These are phyloP conservation scores for Chesias legatella DNA, from an alignment of 2,888 invertebrate genomes.

Conservation along the genomic window DNA sequence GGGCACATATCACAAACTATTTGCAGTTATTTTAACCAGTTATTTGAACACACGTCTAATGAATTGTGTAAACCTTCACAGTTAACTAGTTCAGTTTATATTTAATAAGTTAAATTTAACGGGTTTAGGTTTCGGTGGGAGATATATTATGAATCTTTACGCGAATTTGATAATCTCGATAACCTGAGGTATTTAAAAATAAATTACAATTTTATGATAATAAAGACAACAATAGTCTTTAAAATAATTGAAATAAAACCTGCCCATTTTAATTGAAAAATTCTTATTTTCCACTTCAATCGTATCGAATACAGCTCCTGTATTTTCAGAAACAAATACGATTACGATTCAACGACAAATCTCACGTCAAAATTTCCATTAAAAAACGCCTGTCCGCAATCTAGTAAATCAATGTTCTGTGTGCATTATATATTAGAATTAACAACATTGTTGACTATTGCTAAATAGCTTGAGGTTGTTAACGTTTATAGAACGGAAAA, in stretches of 20 bases:
- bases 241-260: too few relatives aligned
- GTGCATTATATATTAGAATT: conserved; percentile 75
- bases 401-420: conserved; percentile 67
- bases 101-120: conserved; percentile 1
- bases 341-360: conserved; percentile 33
- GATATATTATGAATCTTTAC: too few relatives aligned
- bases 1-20: conserved; percentile 4
- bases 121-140: conserved; percentile 20
- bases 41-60: conserved; percentile 3
- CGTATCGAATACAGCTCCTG: conserved; percentile 15
- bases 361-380: conserved; percentile 33
- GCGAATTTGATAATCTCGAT: too few relatives aligned
- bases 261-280: too few relatives aligned
- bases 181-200: too few relatives aligned
- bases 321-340: conserved; percentile 14
- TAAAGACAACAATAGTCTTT: too few relatives aligned
- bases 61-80: conserved; percentile 13
- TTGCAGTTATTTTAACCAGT: conserved; percentile 6
- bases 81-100: conserved; percentile 9
- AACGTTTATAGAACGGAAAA: conserved; percentile 77
- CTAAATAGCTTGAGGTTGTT: conserved; percentile 80
- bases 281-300: not conserved
- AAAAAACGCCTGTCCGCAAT: conserved; percentile 50
- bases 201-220: too few relatives aligned
- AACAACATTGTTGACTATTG: conserved; percentile 81